A percentile compares a stretch with the other conserved stretches of the same genome.
phyloP scores from a whole-genome alignment of 2,797 vertebrate genomes.

The Botia kubotai region DNA sequence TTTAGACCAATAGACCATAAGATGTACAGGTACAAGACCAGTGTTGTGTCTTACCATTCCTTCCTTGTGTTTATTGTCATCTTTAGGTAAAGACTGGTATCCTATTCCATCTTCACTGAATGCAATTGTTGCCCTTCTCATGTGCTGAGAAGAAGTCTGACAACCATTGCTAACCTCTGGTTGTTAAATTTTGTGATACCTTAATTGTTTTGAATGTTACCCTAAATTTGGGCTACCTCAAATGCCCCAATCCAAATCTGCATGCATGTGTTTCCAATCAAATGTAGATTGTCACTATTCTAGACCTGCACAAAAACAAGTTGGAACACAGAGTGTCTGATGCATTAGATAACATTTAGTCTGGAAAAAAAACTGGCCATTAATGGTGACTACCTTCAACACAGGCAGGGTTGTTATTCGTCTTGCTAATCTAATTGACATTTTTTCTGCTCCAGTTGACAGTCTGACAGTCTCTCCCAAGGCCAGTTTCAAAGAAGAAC shows the following conservation, averaged over 20 bases:
- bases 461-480: slow-evolving; percentile 31
- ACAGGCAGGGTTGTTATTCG: slow-evolving; percentile 23
- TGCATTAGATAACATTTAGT: slow-evolving; percentile 50
- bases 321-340: background rate
- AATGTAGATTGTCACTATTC: slow-evolving; percentile 3
- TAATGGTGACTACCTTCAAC: slow-evolving; percentile 17
- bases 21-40: slow-evolving; percentile 12
- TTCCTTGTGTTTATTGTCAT: slow-evolving; percentile 17
- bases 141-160: background rate
- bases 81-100: slow-evolving; percentile 16
- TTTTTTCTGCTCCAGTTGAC: slow-evolving; percentile 40
- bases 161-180: background rate
- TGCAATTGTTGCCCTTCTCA: background rate
- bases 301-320: slow-evolving; percentile 20
- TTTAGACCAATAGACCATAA: slow-evolving; percentile 18
- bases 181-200: background rate
- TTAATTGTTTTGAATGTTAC: background rate
- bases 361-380: background rate
- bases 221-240: background rate
- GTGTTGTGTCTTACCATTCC: slow-evolving; percentile 40
- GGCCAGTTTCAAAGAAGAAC: slow-evolving; percentile 20
- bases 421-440: slow-evolving; percentile 37
- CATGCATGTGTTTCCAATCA: background rate
- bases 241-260: background rate
- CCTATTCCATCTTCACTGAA: slow-evolving; percentile 24